A percentile compares a stretch with the other conserved stretches of the same genome.
Evolutionary conservation across 2,113 vertebrate genomes (phyloP).

Genomic region (Lophius piscatorius): DNA sequence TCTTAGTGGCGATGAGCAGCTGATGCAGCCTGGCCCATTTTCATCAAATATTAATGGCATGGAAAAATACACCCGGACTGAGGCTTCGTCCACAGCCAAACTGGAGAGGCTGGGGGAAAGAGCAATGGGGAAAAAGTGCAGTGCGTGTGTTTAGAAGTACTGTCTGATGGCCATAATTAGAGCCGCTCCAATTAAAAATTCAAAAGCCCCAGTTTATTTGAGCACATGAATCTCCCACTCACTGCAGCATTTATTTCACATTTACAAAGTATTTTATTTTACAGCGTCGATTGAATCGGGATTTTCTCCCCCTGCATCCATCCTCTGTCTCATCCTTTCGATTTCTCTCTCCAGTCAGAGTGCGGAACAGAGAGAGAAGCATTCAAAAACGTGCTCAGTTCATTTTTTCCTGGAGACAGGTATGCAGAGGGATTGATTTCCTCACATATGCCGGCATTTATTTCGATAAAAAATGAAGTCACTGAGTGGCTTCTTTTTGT

Average conservation of each 20-base stretch:
- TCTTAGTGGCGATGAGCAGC: slow-evolving; percentile 94
- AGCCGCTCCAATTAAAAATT: slow-evolving; percentile 99
- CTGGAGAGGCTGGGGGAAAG: slow-evolving; percentile 69
- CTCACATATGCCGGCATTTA: neutral
- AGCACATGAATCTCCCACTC: slow-evolving; percentile 96
- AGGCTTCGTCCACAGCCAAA: slow-evolving; percentile 91
- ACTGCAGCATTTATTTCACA: slow-evolving; percentile 95
- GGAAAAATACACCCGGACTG: slow-evolving; percentile 97
- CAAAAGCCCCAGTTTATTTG: slow-evolving; percentile 99
- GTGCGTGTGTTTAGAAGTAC: slow-evolving; percentile 97
- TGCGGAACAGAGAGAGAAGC: no score
- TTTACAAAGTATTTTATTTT: slow-evolving; percentile 99
- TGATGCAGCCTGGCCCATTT: slow-evolving; percentile 99
- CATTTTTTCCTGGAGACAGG: slow-evolving; percentile 40
- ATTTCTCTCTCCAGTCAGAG: slow-evolving; percentile 29
- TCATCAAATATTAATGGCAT: slow-evolving; percentile 99
- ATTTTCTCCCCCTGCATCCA: slow-evolving; percentile 74
- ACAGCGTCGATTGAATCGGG: slow-evolving; percentile 91
- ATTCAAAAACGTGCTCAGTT: slow-evolving; percentile 8
- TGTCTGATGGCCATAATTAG: slow-evolving; percentile 99
- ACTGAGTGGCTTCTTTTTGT: neutral
- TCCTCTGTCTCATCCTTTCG: slow-evolving; percentile 36
- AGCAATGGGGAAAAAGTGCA: slow-evolving; percentile 81
- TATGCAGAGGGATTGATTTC: neutral
- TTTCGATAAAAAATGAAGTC: neutral